Percentiles rank a stretch among this genome's conserved stretches.
Conservation (phyloP, 2,888 invertebrate genomes). For the Dusona sp. region DNA sequence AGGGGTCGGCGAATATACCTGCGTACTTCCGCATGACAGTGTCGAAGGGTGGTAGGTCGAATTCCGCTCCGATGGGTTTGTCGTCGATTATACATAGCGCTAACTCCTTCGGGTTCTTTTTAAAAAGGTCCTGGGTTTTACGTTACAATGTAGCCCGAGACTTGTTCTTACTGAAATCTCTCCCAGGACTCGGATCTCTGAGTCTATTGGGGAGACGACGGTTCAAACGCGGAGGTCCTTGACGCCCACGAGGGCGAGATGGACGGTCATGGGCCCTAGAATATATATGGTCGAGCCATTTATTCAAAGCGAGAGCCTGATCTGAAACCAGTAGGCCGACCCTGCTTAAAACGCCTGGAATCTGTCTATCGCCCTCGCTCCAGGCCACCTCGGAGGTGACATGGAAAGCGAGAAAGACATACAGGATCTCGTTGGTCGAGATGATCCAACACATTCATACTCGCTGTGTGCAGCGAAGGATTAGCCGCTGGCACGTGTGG, state of each 20-base stretch:
- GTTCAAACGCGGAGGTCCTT: background rate
- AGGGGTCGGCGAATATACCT: background rate
- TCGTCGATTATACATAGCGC: slow-evolving; percentile 4
- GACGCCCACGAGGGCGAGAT: background rate
- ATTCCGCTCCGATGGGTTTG: background rate
- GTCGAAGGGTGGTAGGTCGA: background rate
- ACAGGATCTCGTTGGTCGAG: background rate
- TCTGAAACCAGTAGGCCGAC: background rate
- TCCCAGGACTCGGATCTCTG: too few species aligned
- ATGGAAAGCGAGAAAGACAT: background rate
- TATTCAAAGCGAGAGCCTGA: background rate
- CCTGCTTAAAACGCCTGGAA: background rate
- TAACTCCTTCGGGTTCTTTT: background rate
- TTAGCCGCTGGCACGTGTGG: background rate
- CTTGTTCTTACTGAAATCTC: background rate
- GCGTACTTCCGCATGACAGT: background rate
- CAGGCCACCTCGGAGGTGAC: background rate
- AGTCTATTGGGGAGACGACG: too few species aligned
- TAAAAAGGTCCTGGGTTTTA: slow-evolving; percentile 9
- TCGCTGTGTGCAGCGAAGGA: background rate
- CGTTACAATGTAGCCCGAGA: background rate
- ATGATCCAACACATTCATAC: background rate
- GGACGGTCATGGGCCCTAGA: background rate
- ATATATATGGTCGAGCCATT: background rate
- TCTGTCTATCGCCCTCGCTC: background rate